Percentiles rank a stretch among this genome's conserved stretches.
Evolutionary conservation across 2,113 vertebrate species (phyloP).

Genomic region (Neomonachus schauinslandi): DNA sequence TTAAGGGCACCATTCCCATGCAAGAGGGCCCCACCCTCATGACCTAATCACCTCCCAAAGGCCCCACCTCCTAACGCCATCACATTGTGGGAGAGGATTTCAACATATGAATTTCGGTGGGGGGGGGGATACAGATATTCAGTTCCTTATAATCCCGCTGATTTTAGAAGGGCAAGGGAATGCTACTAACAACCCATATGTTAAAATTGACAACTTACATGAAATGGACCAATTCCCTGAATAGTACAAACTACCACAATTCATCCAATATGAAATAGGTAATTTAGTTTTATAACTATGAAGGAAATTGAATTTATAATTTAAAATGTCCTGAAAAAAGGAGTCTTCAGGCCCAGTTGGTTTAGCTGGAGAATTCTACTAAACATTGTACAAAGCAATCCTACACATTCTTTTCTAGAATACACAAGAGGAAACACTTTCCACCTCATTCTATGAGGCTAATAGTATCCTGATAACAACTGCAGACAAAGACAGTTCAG

Average conservation of each 20-base stretch:
- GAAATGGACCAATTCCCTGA: background rate
- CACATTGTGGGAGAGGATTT: background rate
- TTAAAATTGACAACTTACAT: background rate
- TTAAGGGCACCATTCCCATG: background rate
- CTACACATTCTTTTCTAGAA: background rate
- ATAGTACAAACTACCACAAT: background rate
- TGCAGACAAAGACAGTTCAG: background rate
- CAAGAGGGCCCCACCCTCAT: too few relatives aligned
- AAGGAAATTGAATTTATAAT: background rate
- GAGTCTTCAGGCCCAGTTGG: background rate
- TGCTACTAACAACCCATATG: background rate
- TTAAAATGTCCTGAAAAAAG: background rate
- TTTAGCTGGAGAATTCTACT: background rate
- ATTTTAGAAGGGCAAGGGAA: background rate
- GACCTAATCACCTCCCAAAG: background rate
- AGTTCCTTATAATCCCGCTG: background rate
- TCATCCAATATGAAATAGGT: background rate
- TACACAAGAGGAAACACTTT: background rate
- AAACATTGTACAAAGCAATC: background rate
- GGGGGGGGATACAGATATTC: background rate
- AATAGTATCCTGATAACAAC: background rate
- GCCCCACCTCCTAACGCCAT: background rate
- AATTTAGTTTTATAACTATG: background rate
- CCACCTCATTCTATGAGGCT: background rate
- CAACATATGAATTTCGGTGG: background rate